Base-by-base conservation (phyloP, 1,140 invertebrate species). In the Parapsyche elsis region DNA sequence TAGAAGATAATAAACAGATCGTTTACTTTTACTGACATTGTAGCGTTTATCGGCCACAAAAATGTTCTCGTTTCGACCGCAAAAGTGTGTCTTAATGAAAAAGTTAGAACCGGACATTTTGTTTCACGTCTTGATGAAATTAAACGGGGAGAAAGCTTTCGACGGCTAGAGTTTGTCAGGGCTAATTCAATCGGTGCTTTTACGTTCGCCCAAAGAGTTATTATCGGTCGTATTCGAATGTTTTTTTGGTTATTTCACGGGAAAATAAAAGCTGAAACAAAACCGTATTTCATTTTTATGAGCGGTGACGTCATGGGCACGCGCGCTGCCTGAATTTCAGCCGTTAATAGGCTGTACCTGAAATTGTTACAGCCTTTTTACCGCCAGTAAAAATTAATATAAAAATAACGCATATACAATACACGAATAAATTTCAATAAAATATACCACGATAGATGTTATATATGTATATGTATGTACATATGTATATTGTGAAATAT, bases 201-300 rank as follows among this genome's bases (percentile, higher is more conserved):
- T 53, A 53, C 49, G 10, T 10, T 53, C 49, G 10, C 64, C 23
- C 4, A 24, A 24, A 19, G 59, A 67, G 64, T 67, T 67, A 67
- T 67, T 67, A 67, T 67, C 24, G 57, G 57, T 21, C 57, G 57
- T 61, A 38, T 61, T 53, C 49, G 49, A 1, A 10, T 19, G 16
- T 19, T 53, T 16, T 1, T 38, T 38, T 7, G 30, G 30, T 38
- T 38, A 38, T 38, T 4, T 38, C 30, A 4, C 30, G 30, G 7
- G 7, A 38, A 38, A 38, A 61, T 61, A 67, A 67, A 67, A 67
- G 26, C 23, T 67, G 64, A 67, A 67, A 67, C 64, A 23, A 26
- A 30, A 67, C 24, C 64, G 64, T 67, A 67, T 26, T 67, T 67
- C 64, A 26, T 23, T 67, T 26, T 67, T 67, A 67, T n/a, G n/a